Base-by-base conservation (phyloP, 2,797 vertebrate genomes). In the Sebastes cheni region DNA sequence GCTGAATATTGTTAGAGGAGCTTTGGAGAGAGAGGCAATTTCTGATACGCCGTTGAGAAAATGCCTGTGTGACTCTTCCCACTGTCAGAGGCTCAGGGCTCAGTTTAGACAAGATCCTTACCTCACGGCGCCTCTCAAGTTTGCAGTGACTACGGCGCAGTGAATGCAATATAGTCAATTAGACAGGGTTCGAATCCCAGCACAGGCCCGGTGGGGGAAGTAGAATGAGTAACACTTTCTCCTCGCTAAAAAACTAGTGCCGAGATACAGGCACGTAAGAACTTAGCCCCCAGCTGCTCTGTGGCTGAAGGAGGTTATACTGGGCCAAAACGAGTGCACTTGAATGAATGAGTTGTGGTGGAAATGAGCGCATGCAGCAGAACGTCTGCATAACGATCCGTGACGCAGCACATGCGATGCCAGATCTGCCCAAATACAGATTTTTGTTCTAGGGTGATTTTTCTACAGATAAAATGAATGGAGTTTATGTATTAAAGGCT, bases 111-210 rank as follows among this genome's bases (percentile, higher is more conserved):
- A 4, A 65, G 66, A 65, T 68, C 64, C 65, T 82, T 4, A 30
- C 81, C 76, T 73, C 70, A 4, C 54, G 29, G 27, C 1, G 61
- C 75, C 80, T 81, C 77, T 77, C 68, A 66, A 76, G 79, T 65
- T 72, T 80, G 85, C 82, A 69, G 75, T 75, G 83, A 52, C 80
- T 73, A 39, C 9, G 6, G 42, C 14, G 27, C 39, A 25, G 68
- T 67, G 78, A 90, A 84, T 90, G 67, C 81, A 55, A 78, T 79
- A 42, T 18, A 68, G 80, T 79, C 83, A 79, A 77, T 87, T 83
- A 87, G 76, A 12, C 64, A 0, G 66, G 75, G 79, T 87, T 84
- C 8, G 61, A 86, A 83, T 83, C 88, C 69, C 71, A 52, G 81
- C 80, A 27, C 52, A 39, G 69, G 60, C 56, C 36, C 1, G 4